Conservation (phyloP, 2,113 vertebrate species). For the Circaetus cinerascens region DNA sequence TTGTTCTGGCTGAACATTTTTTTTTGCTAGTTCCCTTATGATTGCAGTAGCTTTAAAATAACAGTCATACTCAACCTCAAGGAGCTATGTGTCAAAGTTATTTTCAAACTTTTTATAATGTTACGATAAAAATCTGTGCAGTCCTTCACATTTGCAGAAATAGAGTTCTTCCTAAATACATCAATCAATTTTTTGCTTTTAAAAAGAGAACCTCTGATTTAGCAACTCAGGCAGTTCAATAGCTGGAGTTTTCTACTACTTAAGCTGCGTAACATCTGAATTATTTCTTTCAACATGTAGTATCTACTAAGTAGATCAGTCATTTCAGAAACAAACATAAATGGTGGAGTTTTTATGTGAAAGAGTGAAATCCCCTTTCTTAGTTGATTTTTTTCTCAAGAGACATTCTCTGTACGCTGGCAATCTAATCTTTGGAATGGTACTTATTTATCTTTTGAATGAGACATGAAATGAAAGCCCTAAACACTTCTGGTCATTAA, state of each 20-base stretch:
- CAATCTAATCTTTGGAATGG: conserved; percentile 26
- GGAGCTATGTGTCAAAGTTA: background rate
- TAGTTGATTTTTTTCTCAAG: background rate
- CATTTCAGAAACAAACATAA: conserved; percentile 9
- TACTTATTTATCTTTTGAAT: conserved; percentile 42
- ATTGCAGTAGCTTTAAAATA: background rate
- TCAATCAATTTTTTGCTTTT: background rate
- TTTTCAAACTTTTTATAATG: background rate
- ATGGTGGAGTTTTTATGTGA: background rate
- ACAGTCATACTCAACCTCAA: background rate
- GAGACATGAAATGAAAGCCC: conserved; percentile 17
- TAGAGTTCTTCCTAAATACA: background rate
- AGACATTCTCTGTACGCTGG: background rate
- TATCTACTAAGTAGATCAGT: conserved; percentile 42
- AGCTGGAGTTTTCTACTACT: conserved; percentile 2
- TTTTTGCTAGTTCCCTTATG: background rate
- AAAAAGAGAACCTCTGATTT: conserved; percentile 9
- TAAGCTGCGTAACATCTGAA: background rate
- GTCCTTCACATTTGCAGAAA: conserved; percentile 10
- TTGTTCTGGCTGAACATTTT: background rate
- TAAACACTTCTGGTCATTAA: conserved; percentile 33
- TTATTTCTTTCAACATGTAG: conserved; percentile 13
- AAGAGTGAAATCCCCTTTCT: conserved; percentile 22
- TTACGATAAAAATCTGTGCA: conserved; percentile 6
- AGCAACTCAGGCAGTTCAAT: background rate